These are phyloP conservation scores for Psilopsiagon aymara DNA, from an alignment of 2,113 vertebrate genomes.

Conservation along the genomic window DNA sequence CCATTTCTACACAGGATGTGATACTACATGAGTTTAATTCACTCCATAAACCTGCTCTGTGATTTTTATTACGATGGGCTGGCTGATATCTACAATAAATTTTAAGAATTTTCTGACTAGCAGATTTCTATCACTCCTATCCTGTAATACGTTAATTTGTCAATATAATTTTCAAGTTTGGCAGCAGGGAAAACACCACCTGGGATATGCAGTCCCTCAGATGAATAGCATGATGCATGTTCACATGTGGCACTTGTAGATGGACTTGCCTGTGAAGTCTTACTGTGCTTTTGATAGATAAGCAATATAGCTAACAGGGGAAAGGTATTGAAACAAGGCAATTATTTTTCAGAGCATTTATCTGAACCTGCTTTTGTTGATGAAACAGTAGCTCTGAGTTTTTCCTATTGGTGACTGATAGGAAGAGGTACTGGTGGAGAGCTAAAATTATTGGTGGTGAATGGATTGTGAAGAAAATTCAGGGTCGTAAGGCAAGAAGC, in stretches of 20 bases:
- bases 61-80: neutral
- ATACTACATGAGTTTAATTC: neutral
- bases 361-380: neutral
- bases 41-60: neutral
- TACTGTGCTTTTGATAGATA: neutral
- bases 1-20: neutral
- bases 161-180: neutral
- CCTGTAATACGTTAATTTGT: neutral
- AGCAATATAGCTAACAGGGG: neutral
- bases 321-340: neutral
- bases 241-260: neutral
- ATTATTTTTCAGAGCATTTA: constrained; percentile 1
- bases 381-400: neutral
- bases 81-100: neutral
- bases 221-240: neutral
- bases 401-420: neutral
- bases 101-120: neutral
- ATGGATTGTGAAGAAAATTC: neutral
- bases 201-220: neutral
- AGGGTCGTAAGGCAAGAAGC: neutral
- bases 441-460: neutral
- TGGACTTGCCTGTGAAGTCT: neutral
- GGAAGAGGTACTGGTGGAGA: neutral
- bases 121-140: neutral
- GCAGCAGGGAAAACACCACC: neutral